These are phyloP conservation scores for Scyliorhinus canicula DNA, from an alignment of 2,797 vertebrate species.

Conservation along the genomic window DNA sequence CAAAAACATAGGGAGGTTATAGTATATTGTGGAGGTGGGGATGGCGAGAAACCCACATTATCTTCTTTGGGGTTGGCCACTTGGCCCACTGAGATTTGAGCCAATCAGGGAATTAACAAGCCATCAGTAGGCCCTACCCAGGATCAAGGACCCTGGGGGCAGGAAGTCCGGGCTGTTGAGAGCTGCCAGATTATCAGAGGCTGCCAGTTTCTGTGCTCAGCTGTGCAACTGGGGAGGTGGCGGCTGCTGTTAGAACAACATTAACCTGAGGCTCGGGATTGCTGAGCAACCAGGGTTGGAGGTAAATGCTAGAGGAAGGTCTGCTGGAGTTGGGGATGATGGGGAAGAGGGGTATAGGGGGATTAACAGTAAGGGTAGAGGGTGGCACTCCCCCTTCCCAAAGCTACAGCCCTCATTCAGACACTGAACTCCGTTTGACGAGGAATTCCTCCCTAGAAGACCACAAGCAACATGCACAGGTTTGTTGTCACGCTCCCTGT, in stretches of 20 bases:
- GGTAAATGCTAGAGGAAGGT: neutral
- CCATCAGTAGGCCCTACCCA: neutral
- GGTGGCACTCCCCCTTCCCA: too few relatives aligned
- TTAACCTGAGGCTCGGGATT: neutral
- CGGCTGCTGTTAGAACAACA: neutral
- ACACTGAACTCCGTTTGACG: neutral
- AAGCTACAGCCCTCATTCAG: neutral
- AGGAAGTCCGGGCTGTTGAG: neutral
- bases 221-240: too few relatives aligned
- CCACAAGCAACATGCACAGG: neutral
- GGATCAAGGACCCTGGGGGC: neutral
- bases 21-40: neutral
- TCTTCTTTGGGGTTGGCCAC: neutral
- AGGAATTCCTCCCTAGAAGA: neutral
- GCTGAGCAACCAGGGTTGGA: neutral
- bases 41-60: neutral
- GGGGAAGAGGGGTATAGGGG: neutral
- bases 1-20: neutral
- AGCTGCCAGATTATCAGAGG: neutral
- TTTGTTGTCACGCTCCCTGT: neutral
- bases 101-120: neutral
- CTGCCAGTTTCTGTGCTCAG: neutral
- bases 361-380: neutral
- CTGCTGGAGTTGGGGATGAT: neutral
- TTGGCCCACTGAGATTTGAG: neutral